Base-by-base conservation (phyloP, 1,140 invertebrate genomes). In the Penaeus chinensis region DNA sequence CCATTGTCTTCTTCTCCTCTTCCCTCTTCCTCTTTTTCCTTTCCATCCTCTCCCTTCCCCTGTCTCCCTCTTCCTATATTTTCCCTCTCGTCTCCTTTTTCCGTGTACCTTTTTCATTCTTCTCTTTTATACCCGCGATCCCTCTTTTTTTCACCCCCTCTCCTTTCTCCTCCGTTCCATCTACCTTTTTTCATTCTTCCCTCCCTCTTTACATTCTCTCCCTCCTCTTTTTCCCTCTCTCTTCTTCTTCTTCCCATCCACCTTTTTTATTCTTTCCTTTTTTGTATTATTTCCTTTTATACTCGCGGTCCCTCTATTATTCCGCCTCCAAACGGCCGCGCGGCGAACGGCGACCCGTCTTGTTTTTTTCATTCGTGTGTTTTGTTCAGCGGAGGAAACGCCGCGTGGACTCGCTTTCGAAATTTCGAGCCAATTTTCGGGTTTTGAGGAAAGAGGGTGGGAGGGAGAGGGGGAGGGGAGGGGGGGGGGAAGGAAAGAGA, bases 1-100 rank as follows among this genome's bases (percentile, higher is more conserved):
- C n/a, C n/a, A 65, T 18, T 19, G n/a, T 19, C n/a, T n/a, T 19
- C 63, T n/a, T 19, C 63, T 65, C n/a, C 18, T 65, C 63, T 19
- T 42, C 42, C 37, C 76, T 77, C 76, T 77, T 32, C 37, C 76
- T 77, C 76, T 77, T 32, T 77, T 32, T 77, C 76, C 7, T 20
- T 77, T 32, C 37, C 76, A 7, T 32, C 37, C 76, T 77, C 76
- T 77, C 19, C 37, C 76, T 77, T 32, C 37, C 76, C 37, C 76
- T 77, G 5, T 10, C 19, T 77, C 76, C 37, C 76, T 77, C 76
- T 77, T 32, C 37, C 76, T 77, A 7, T 77, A 7, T 77, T 32
- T 77, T 32, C 37, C 76, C 76, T 37, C 76, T 37, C n/a, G 4
- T 42, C 42, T 42, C 22, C n/a, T 37, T 20, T 20, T n/a, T 32